Base-by-base conservation (phyloP, 2,113 vertebrate species). In the Phoenicopterus ruber region DNA sequence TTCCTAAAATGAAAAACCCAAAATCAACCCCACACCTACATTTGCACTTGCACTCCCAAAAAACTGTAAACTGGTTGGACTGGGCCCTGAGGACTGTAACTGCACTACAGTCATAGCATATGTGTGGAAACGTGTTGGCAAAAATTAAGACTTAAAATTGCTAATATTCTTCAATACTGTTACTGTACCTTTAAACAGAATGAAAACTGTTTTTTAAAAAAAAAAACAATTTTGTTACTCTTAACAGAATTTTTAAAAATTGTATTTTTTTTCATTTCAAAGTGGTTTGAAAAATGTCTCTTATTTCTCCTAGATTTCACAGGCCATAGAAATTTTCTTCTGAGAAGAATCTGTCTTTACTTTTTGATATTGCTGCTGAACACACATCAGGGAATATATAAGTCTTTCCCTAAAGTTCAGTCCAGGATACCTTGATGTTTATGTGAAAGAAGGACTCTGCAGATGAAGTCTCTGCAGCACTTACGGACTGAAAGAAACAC, bases 311-410 rank as follows among this genome's bases (percentile, higher is more conserved):
- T 96, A 99, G 99, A 98, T 99, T 99, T 98, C 99, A 99, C 97
- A 99, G 99, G 97, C 99, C 99, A 96, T 99, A 99, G 98, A 98
- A 98, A 99, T 98, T 99, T 99, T 99, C 99, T 99, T 99, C 99
- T 99, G 98, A 99, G 99, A 99, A 99, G 99, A 99, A 99, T 98
- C 98, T 98, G 98, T 98, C 98, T 97, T 98, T 98, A 98, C 97
- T 97, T 98, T 98, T 98, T 98, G 98, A 98, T 98, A 98, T 73
- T 97, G 98, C 98, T 98, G 97, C 98, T 98, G 98, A 97, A 97
- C 97, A 97, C 59, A 47, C 95, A 94, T 96, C 97, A 98, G 97
- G 98, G 98, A 97, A 96, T 57, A 25, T 47, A 58, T 73, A 57
- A 55, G 96, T 36, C 92, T 97, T 97, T 97, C 98, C 97, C 98